Base-by-base conservation (phyloP, 2,888 invertebrate species). In the Xestia xanthographa region DNA sequence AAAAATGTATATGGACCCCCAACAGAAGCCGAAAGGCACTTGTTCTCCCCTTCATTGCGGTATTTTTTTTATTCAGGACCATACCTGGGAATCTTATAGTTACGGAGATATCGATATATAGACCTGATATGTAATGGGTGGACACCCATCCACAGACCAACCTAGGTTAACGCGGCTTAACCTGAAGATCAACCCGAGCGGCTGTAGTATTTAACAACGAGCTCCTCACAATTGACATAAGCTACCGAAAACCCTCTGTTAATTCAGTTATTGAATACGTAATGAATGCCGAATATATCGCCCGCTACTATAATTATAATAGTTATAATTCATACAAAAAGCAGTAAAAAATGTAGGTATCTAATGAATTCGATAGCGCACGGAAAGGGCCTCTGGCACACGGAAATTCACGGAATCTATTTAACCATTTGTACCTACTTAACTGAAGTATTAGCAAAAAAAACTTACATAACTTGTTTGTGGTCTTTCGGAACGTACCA, bases 381-480 rank as follows among this genome's bases (percentile, higher is more conserved):
- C n/a, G n/a, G n/a, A n/a, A 43, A 65, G 9, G 6, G 38, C 63
- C 26, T 2, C 38, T 48, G 3, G 43, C 20, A 60, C 29, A 68
- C 41, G 79, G 75, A 84, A 75, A 34, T n/a, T 48, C 29, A 68
- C 41, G 79, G 75, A 84, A 75, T 50, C 22, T 41, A 67, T 67
- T 67, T n/a, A 56, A 38, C 12, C 20, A 58, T 72, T 62, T 56
- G 38, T 34, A 34, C n/a, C n/a, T n/a, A 60, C 48, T 17, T 66
- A 48, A 26, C 1, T 43, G 26, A 58, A 34, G 45, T 72, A 66
- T 63, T 65, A 66, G 71, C 82, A 79, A 76, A 85, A 85, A 85
- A 85, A 77, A 34, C 45, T 73, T 72, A 43, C 75, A 65, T 50
- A 74, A 72, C 78, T 77, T 67, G 75, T 85, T 80, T 74, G 72